phyloP scores from a whole-genome alignment of 2,797 vertebrate species.

The Paramormyrops hopkinsi region DNA sequence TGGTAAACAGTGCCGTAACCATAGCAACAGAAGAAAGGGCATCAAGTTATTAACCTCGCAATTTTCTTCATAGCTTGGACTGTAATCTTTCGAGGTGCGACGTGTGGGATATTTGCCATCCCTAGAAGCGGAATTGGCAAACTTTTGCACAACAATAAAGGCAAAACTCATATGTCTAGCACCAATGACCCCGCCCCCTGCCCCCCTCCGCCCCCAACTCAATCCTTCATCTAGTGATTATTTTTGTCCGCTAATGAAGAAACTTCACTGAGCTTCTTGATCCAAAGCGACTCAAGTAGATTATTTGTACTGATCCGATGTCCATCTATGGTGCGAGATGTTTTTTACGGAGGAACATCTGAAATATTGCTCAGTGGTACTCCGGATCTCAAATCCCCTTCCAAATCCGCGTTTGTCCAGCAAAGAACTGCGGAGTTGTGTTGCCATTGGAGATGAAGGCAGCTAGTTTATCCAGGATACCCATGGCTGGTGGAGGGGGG shows the following conservation, averaged over 20 bases:
- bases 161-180: not conserved
- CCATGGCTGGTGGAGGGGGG: not conserved
- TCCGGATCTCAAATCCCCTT: not conserved
- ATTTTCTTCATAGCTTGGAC: conserved; percentile 2
- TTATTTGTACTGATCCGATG: not conserved
- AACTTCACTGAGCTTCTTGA: not conserved
- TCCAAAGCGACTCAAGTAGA: not conserved
- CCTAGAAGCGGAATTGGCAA: conserved; percentile 1
- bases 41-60: conserved; percentile 18
- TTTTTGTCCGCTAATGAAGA: conserved; percentile 12
- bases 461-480: not conserved
- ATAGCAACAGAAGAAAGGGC: conserved; percentile 10
- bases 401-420: not conserved
- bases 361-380: not conserved
- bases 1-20: conserved; percentile 9
- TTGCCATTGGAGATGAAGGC: not conserved
- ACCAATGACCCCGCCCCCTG: not conserved
- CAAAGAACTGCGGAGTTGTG: not conserved
- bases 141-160: not conserved
- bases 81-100: not conserved
- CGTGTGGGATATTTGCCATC: not conserved
- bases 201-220: not conserved
- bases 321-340: not conserved
- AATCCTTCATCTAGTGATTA: not conserved
- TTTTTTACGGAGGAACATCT: not conserved